Percentiles rank a stretch among this genome's conserved stretches.
phyloP scores from a whole-genome alignment of 2,888 invertebrate genomes.

The Drosophila antonietae region DNA sequence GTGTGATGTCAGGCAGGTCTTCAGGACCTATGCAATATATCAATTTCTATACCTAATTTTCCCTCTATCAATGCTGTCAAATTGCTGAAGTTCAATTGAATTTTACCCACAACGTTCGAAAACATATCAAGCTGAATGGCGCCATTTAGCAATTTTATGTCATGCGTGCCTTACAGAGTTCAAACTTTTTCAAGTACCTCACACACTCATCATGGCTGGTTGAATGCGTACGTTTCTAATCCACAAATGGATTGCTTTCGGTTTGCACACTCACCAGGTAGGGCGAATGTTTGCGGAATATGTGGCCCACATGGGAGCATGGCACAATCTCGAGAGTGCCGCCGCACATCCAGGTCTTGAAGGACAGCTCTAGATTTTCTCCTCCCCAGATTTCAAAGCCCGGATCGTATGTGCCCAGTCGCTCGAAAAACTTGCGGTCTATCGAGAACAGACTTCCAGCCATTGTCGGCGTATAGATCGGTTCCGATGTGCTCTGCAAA shows the following conservation, averaged over 20 bases:
- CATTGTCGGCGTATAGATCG: constrained; percentile 98
- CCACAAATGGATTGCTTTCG: constrained; percentile 25
- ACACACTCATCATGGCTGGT: too few species aligned
- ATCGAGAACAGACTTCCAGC: constrained; percentile 99
- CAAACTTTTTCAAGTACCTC: constrained; percentile 75
- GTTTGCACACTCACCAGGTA: constrained; percentile 88
- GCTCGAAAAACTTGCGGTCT: constrained; percentile 96
- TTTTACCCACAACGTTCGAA: too few species aligned
- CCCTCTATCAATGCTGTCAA: too few species aligned
- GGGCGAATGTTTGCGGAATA: constrained; percentile 98
- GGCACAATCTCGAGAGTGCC: constrained; percentile 98
- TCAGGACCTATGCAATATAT: constrained; percentile 1
- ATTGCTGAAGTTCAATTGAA: too few species aligned
- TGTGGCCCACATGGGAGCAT: constrained; percentile 99
- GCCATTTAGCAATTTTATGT: constrained; percentile 32
- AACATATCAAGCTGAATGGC: too few species aligned
- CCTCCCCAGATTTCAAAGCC: constrained; percentile 99
- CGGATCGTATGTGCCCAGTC: constrained; percentile 98
- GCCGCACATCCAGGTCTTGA: constrained; percentile 99
- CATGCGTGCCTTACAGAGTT: constrained; percentile 60
- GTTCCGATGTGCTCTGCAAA: constrained; percentile 90
- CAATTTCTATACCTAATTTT: too few species aligned
- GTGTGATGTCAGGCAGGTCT: not conserved
- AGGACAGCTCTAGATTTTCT: constrained; percentile 98
- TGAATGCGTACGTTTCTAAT: constrained; percentile 11